These are phyloP conservation scores for Baccha elongata DNA, from an alignment of 2,888 invertebrate species.

Conservation along the genomic window DNA sequence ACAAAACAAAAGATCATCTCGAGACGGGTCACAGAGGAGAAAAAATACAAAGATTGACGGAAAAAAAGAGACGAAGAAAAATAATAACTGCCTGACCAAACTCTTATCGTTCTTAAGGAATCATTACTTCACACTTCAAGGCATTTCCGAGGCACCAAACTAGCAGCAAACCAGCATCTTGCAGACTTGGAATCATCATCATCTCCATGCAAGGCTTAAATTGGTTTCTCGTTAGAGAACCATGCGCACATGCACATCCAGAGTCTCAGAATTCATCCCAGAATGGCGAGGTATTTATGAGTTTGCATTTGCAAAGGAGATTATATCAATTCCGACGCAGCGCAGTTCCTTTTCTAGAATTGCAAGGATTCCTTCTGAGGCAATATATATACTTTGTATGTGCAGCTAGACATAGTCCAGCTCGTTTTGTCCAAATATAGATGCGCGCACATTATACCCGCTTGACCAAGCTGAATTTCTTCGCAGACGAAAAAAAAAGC, in stretches of 20 bases:
- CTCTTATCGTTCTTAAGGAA: conserved; percentile 80
- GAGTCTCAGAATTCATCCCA: conserved; percentile 16
- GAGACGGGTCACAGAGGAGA: not conserved
- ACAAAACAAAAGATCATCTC: conserved; percentile 66
- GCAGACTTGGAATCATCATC: conserved; percentile 57
- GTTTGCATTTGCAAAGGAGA: conserved; percentile 67
- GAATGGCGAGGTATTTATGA: conserved; percentile 69
- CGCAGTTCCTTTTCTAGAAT: conserved; percentile 68
- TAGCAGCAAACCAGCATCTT: conserved; percentile 18
- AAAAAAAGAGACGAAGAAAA: conserved; percentile 14
- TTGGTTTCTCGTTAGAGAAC: conserved; percentile 69
- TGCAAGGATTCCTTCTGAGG: conserved; percentile 50
- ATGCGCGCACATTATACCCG: conserved; percentile 38
- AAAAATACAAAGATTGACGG: conserved; percentile 9
- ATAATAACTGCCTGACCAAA: conserved; percentile 62
- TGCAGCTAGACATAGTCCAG: conserved; percentile 32
- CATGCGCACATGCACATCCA: conserved; percentile 23
- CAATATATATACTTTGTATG: not conserved
- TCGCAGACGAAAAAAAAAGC: not conserved
- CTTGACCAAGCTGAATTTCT: conserved; percentile 28
- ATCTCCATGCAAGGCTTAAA: conserved; percentile 73
- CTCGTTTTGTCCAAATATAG: conserved; percentile 53
- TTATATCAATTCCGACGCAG: conserved; percentile 67
- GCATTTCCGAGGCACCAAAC: conserved; percentile 69
- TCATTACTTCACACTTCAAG: conserved; percentile 81